phyloP scores from a whole-genome alignment of 1,140 invertebrate genomes.

The Drosophila kohkoa region DNA sequence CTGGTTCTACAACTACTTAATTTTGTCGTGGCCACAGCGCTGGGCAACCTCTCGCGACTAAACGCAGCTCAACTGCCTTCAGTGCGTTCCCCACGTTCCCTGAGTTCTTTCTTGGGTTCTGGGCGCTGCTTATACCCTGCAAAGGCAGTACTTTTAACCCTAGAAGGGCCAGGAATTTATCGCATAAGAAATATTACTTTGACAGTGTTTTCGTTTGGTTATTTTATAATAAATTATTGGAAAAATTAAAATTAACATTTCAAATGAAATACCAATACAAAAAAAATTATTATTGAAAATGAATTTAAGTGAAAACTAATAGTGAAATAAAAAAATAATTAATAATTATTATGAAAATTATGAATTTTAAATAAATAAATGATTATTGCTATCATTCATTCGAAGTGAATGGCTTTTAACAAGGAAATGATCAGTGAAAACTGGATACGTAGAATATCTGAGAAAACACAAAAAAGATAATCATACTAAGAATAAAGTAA shows the following conservation, averaged over 20 bases:
- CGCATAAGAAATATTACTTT: too few relatives aligned
- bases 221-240: too few relatives aligned
- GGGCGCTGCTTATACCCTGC: conserved; percentile 16
- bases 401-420: conserved; percentile 19
- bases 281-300: too few relatives aligned
- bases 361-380: too few relatives aligned
- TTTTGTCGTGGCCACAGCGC: conserved; percentile 57
- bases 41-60: conserved; percentile 8
- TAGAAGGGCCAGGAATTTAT: background rate
- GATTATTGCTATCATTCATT: too few relatives aligned
- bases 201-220: too few relatives aligned
- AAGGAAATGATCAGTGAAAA: conserved; percentile 16
- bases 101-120: conserved; percentile 14
- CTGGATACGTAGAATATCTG: background rate
- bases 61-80: conserved; percentile 10
- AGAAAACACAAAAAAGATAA: background rate
- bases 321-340: too few relatives aligned
- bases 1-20: conserved; percentile 78
- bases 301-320: too few relatives aligned
- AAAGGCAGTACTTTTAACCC: background rate
- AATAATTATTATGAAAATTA: too few relatives aligned
- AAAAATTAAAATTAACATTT: too few relatives aligned
- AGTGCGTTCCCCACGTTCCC: conserved; percentile 43
- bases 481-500: background rate
- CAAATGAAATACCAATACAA: too few relatives aligned